A percentile compares a stretch with the other conserved stretches of the same genome.
These are phyloP conservation scores for Falco columbarius DNA, from an alignment of 2,797 vertebrate genomes.

Conservation along the genomic window DNA sequence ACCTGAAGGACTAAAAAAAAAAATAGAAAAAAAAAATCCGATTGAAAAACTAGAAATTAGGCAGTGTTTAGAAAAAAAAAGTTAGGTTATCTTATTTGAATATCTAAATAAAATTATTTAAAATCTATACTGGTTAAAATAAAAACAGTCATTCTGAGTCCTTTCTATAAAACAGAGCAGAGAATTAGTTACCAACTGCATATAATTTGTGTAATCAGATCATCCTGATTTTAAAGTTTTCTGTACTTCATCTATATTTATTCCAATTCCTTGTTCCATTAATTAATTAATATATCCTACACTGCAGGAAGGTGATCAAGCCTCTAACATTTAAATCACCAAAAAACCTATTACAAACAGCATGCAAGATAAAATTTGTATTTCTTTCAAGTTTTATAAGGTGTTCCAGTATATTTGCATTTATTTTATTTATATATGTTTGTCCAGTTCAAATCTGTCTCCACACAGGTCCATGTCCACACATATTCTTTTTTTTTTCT, in stretches of 20 bases:
- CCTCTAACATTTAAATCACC: not conserved
- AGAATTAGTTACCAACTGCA: not conserved
- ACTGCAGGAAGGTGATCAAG: not conserved
- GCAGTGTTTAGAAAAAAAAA: not conserved
- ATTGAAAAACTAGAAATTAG: not conserved
- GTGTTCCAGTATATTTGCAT: not conserved
- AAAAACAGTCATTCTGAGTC: not conserved
- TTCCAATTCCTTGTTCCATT: not conserved
- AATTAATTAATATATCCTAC: not conserved
- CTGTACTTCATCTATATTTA: not conserved
- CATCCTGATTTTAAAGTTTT: not conserved
- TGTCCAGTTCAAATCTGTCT: not conserved
- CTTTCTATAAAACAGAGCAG: not conserved
- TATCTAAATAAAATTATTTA: not conserved
- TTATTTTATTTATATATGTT: not conserved
- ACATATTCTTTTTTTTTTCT: not conserved
- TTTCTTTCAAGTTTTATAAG: not conserved
- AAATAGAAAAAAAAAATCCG: not conserved
- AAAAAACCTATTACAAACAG: not conserved
- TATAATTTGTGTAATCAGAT: not conserved
- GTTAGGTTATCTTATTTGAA: not conserved
- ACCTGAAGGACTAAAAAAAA: not conserved
- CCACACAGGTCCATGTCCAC: not conserved
- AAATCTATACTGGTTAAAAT: not conserved
- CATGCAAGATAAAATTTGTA: not conserved